Evolutionary conservation across 2,797 vertebrate species (phyloP).

Genomic region (Gallinago stenura): DNA sequence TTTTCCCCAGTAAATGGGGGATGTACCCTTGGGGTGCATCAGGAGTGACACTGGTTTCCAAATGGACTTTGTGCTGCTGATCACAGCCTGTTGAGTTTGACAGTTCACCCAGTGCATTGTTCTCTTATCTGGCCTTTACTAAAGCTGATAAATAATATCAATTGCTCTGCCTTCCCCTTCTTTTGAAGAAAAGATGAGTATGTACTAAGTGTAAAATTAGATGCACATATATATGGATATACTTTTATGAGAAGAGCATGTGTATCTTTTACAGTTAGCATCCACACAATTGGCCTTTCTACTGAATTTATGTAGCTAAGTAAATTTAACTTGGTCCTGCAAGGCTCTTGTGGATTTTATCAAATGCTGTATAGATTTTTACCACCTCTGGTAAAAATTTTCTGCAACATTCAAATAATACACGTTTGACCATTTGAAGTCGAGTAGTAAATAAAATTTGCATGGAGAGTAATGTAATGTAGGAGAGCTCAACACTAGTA

Average conservation of each 20-base stretch:
- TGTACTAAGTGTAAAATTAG: neutral
- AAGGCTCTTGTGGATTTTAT: neutral
- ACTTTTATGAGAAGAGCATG: neutral
- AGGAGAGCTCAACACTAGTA: neutral
- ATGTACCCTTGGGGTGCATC: accelerated
- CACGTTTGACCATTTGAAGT: neutral
- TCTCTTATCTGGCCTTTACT: neutral
- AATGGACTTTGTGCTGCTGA: neutral
- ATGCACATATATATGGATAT: neutral
- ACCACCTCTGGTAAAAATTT: neutral
- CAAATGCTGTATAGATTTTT: neutral
- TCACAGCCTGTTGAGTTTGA: neutral
- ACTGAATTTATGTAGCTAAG: neutral
- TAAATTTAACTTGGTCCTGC: conserved; percentile 1
- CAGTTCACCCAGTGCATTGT: neutral
- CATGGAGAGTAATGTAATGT: neutral
- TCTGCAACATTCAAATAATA: neutral
- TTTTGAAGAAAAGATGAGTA: neutral
- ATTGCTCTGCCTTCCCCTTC: neutral
- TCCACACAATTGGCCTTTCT: conserved; percentile 2
- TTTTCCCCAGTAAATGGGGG: neutral
- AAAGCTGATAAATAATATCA: neutral
- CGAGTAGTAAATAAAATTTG: neutral
- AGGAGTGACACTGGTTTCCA: neutral
- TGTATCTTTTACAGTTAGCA: neutral